A percentile compares a stretch with the other conserved stretches of the same genome.
Conservation (phyloP, 1,140 invertebrate species). For the Antheraea mylitta region DNA sequence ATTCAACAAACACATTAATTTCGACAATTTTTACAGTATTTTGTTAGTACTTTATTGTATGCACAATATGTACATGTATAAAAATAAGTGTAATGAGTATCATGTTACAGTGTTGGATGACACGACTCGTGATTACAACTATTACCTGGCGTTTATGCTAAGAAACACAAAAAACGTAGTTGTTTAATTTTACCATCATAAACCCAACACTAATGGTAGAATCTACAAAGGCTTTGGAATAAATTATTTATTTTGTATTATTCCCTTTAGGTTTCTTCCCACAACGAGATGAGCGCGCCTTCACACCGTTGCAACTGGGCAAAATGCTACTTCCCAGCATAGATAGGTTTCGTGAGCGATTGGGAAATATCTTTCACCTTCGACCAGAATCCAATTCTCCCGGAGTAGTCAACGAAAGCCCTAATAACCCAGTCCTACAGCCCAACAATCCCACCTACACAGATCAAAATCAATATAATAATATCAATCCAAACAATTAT, state of each 20-base stretch:
- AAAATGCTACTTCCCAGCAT: slow-evolving; percentile 21
- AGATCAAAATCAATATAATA: neutral
- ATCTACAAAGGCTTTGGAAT: no score
- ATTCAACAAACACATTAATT: no score
- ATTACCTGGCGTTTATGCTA: no score
- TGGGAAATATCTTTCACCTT: slow-evolving; percentile 33
- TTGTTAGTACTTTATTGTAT: no score
- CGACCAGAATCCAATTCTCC: slow-evolving; percentile 16
- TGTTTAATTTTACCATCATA: no score
- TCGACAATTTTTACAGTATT: no score
- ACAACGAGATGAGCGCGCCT: slow-evolving; percentile 39
- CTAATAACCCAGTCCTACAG: neutral
- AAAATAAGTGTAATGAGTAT: no score
- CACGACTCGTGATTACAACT: no score
- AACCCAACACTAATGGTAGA: no score
- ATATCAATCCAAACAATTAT: neutral
- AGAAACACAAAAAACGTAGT: no score
- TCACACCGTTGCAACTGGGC: slow-evolving; percentile 18
- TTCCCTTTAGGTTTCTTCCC: slow-evolving; percentile 50
- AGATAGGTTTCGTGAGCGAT: slow-evolving; percentile 36
- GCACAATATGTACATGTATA: no score
- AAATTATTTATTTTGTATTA: neutral
- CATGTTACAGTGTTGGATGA: no score
- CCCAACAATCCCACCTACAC: neutral
- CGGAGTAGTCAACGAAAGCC: neutral